Evolutionary conservation across 2,113 vertebrate species (phyloP).

Genomic region (Eidolon helvum): DNA sequence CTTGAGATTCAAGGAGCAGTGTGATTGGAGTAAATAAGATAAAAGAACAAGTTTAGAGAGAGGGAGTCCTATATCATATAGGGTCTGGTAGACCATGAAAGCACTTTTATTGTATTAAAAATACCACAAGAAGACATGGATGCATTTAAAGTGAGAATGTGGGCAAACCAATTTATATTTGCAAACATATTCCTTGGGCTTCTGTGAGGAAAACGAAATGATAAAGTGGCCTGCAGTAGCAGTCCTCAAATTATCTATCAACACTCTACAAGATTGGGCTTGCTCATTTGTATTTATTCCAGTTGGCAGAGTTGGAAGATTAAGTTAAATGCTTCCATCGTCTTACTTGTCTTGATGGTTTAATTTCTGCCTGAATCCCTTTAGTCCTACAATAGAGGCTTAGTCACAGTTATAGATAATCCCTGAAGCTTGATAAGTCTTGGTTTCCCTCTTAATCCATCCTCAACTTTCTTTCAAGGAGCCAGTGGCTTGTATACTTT

Average conservation of each 20-base stretch:
- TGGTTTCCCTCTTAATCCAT: not conserved
- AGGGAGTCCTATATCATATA: not conserved
- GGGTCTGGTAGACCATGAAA: not conserved
- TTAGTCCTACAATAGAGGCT: not conserved
- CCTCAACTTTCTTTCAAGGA: not conserved
- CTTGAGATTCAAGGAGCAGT: not conserved
- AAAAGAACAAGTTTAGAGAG: not conserved
- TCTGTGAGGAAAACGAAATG: not conserved
- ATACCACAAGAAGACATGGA: not conserved
- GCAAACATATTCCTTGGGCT: not conserved
- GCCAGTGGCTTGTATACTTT: not conserved
- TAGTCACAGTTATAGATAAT: conserved; percentile 26
- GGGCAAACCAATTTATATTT: not conserved
- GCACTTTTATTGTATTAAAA: not conserved
- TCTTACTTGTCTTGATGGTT: not conserved
- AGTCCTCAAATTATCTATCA: not conserved
- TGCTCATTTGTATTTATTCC: not conserved
- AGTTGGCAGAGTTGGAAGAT: not conserved
- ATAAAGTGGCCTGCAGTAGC: not conserved
- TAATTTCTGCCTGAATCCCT: conserved; percentile 18
- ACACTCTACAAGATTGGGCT: not conserved
- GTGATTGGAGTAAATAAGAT: not conserved
- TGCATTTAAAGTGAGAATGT: not conserved
- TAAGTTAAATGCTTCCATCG: not conserved
- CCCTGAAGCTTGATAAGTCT: not conserved